Base-by-base conservation (phyloP, 2,888 invertebrate genomes). In the Julus scandinavius region DNA sequence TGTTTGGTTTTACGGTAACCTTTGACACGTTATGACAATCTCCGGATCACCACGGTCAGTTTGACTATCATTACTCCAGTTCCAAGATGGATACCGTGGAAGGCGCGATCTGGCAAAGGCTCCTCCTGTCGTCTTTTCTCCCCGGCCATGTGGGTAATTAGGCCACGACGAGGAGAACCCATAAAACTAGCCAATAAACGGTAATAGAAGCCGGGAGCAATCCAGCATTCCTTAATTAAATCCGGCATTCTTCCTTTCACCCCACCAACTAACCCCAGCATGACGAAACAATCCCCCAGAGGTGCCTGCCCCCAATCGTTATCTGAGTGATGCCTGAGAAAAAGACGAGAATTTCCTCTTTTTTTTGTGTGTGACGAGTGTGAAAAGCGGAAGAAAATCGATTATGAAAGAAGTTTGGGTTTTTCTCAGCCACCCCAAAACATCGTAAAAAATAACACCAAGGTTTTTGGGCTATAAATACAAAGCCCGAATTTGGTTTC, bases 201-300 rank as follows among this genome's bases (percentile, higher is more conserved):
- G 58, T 58, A 58, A 58, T 58, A 5, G 58, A 58, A 11, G 58
- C 58, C 58, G 58, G 58, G 58, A 58, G 58, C 58, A 11, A 15
- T 58, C 58, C 58, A 2, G 58, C 58, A 58, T 58, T 58, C 58
- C 58, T 58, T 58, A 58, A 58, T 58, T 58, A 58, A 58, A 58
- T 58, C 58, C 15, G 58, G 15, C 4, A 58, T 58, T 11, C 58
- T 58, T 58, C 15, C 58, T 15, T 58, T 58, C 4, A 4, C 15
- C 15, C 58, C 15, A 15, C 58, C 58, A 15, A 15, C 58, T 29
- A 49, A 49, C 58, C 58, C 58, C 58, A 58, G 4, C 58, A 15
- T 58, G 58, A 15, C 49, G 49, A 13, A 49, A 49, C 11, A 49
- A 49, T 6, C 49, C 49, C 0, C 49, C 49, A 49, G 49, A 49